Conservation (phyloP, 2,113 vertebrate species). For the Octodon degus region DNA sequence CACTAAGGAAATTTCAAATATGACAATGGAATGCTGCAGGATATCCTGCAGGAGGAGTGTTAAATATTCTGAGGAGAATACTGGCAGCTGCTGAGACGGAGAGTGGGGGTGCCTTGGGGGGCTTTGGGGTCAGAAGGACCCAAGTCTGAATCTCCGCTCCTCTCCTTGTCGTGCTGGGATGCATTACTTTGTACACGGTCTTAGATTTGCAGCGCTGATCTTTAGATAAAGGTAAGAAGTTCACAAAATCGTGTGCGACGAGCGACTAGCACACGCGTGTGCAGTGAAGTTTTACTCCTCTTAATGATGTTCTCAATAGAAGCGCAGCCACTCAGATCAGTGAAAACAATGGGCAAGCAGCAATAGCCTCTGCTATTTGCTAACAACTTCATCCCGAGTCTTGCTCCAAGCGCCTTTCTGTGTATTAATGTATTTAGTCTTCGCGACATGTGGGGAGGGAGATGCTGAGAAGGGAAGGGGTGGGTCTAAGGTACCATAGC, state of each 20-base stretch:
- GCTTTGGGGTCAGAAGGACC: not conserved
- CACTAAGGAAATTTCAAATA: not conserved
- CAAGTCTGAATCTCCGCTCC: not conserved
- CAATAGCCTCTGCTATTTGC: not conserved
- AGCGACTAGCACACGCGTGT: not conserved
- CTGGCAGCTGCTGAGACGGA: not conserved
- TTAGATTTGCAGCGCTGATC: not conserved
- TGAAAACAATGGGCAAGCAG: not conserved
- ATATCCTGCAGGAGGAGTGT: slow-evolving; percentile 24
- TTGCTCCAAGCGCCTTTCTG: not conserved
- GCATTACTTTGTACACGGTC: not conserved
- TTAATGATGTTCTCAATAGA: not conserved
- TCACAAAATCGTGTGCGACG: not conserved
- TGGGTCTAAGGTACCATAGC: not conserved
- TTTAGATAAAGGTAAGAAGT: not conserved
- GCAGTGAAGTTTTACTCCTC: no score
- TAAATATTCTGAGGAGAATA: not conserved
- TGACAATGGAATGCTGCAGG: not conserved
- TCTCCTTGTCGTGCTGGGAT: not conserved
- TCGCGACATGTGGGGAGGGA: not conserved
- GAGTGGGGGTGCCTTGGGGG: not conserved
- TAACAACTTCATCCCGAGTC: fast-evolving
- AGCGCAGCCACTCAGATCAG: not conserved
- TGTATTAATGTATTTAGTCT: not conserved
- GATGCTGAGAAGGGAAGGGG: not conserved